A percentile compares a stretch with the other conserved stretches of the same genome.
These are phyloP conservation scores for Miltochrista miniata DNA, from an alignment of 2,888 invertebrate genomes.

Conservation along the genomic window DNA sequence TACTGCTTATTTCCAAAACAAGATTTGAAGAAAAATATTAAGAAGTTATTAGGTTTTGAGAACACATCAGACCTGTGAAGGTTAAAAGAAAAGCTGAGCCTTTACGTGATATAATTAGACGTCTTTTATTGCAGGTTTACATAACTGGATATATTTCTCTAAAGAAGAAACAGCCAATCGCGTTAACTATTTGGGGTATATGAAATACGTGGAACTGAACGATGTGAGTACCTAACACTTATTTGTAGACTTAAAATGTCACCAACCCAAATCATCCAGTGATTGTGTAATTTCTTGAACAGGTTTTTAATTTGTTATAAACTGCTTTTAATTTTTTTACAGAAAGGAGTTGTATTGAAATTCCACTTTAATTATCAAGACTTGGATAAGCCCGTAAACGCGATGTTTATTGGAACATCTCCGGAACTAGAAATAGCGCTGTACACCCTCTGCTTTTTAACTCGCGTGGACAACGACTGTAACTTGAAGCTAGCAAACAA, in stretches of 20 bases:
- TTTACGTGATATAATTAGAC: too few relatives aligned
- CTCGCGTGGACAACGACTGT: slow-evolving; percentile 89
- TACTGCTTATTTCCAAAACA: too few relatives aligned
- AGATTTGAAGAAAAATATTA: too few relatives aligned
- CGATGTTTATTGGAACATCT: slow-evolving; percentile 92
- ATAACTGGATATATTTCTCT: slow-evolving; percentile 95
- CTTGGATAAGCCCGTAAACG: slow-evolving; percentile 89
- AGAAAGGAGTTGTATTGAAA: slow-evolving; percentile 91
- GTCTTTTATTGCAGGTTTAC: slow-evolving; percentile 84
- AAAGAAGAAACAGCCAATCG: slow-evolving; percentile 88
- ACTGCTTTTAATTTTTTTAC: slow-evolving; percentile 26
- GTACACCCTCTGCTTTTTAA: slow-evolving; percentile 93
- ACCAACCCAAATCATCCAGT: too few relatives aligned
- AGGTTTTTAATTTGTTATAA: too few relatives aligned
- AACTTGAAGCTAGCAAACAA: slow-evolving; percentile 88
- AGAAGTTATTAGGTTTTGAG: too few relatives aligned
- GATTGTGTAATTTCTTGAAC: too few relatives aligned
- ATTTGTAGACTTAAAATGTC: not conserved
- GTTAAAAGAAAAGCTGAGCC: too few relatives aligned
- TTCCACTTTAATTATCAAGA: slow-evolving; percentile 88
- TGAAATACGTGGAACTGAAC: slow-evolving; percentile 87
- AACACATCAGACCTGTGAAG: too few relatives aligned
- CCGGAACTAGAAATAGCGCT: slow-evolving; percentile 96
- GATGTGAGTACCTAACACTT: slow-evolving; percentile 81
- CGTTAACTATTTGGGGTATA: slow-evolving; percentile 91